Evolutionary conservation across 2,797 vertebrate species (phyloP).

Genomic region (Helarctos malayanus): DNA sequence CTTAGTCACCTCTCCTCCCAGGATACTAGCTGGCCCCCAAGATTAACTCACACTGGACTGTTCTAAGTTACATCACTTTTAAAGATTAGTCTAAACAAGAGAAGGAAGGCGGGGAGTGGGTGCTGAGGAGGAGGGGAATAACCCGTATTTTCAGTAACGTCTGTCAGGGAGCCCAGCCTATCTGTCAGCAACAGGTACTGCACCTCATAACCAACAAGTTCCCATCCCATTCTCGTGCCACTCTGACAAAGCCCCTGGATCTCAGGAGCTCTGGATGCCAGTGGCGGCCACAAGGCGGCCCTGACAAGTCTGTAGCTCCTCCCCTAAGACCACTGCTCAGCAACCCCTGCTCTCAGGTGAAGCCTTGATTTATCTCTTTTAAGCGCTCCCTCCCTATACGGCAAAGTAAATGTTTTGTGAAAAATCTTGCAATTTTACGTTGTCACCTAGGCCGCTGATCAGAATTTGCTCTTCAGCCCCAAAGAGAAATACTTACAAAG

Average conservation of each 20-base stretch:
- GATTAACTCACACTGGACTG: conserved; percentile 82
- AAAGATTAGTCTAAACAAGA: conserved; percentile 85
- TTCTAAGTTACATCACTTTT: conserved; percentile 82
- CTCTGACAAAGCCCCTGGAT: background rate
- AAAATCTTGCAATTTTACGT: conserved; percentile 30
- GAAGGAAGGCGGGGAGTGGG: conserved; percentile 83
- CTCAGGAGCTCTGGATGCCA: background rate
- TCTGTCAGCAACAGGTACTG: conserved; percentile 50
- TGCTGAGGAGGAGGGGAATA: conserved; percentile 85
- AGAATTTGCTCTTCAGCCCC: background rate
- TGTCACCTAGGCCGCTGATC: background rate
- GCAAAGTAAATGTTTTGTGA: conserved; percentile 43
- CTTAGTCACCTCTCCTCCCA: conserved; percentile 66
- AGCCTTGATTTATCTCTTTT: background rate
- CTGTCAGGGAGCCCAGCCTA: conserved; percentile 36
- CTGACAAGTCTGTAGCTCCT: background rate
- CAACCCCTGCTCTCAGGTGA: background rate
- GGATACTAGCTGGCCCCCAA: conserved; percentile 74
- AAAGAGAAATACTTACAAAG: background rate
- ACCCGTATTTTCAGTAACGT: conserved; percentile 74
- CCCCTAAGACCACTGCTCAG: background rate
- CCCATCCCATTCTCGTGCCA: background rate
- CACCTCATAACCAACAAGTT: background rate
- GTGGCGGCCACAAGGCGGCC: background rate
- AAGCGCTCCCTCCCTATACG: background rate